Evolutionary conservation across 2,888 invertebrate genomes (phyloP).

Genomic region (Scelioninae gen. 1): DNA sequence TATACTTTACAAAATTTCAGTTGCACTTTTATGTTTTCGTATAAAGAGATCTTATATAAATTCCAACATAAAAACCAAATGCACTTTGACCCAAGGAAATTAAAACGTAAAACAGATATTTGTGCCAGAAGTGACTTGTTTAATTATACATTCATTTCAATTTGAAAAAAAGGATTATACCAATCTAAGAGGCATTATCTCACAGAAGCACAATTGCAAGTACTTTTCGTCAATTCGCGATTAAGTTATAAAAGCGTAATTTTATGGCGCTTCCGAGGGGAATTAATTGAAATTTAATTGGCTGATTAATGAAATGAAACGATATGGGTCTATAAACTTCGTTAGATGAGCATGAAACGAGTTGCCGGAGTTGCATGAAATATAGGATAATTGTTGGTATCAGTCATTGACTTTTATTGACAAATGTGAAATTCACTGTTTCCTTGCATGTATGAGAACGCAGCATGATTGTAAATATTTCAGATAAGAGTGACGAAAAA

Average conservation of each 20-base stretch:
- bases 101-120: no score
- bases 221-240: constrained; percentile 49
- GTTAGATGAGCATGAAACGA: background rate
- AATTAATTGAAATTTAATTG: constrained; percentile 59
- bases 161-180: constrained; percentile 12
- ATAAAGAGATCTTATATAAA: no score
- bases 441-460: constrained; percentile 11
- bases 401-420: constrained; percentile 62
- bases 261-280: constrained; percentile 47
- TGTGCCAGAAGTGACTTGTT: no score
- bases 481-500: constrained; percentile 38
- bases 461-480: constrained; percentile 31
- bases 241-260: constrained; percentile 47
- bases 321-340: constrained; percentile 44
- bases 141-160: no score
- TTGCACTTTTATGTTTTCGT: no score
- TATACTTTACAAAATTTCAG: no score
- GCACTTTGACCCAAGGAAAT: no score
- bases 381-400: constrained; percentile 42
- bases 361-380: constrained; percentile 22
- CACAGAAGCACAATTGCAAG: constrained; percentile 16
- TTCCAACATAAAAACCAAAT: no score
- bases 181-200: constrained; percentile 46
- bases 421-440: constrained; percentile 42
- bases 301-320: constrained; percentile 38